Evolutionary conservation across 2,113 vertebrate genomes (phyloP), one percentile per base, ranked within the genome.

Genomic region (Chloebia gouldiae): DNA sequence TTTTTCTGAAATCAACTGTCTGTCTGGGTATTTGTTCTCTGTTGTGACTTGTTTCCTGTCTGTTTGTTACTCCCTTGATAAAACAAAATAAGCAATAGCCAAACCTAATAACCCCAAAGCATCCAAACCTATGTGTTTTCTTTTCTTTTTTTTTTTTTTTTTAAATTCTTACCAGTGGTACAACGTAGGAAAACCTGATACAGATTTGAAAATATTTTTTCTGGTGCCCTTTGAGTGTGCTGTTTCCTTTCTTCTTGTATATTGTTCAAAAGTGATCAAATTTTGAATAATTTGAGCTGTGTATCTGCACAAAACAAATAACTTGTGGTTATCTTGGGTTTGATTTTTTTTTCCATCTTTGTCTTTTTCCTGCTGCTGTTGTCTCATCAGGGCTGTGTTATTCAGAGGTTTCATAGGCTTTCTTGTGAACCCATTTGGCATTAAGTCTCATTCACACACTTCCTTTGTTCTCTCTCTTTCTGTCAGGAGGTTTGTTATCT

Each of bases 381-480:
- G 59, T 94, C 59, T 92, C 87, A 63, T 83, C 56, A 66, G 75
- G 19, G 24, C 28, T 51, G n/a, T 86, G 53, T 70, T 91, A n/a
- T 31, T 90, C 75, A 40, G 45, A 87, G 63, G 25, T 91, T 95
- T 90, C 31, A 0, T 33, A n/a, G 66, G 28, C 61, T 31, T 88
- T 54, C 35, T 76, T 83, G 44, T 96, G 95, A 94, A 94, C 88
- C 79, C 85, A 2, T 93, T 90, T 95, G 92, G 86, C 94, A 93
- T 66, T 17, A 53, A 88, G 23, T 86, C 87, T 91, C 4, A 0
- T 53, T 86, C 65, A 60, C 2, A 1, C 35, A 3, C 23, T 64
- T 89, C 69, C 80, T 92, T 89, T 84, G 35, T 92, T 85, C 57
- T 63, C 23, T 22, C 35, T 28, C 2, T 12, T 85, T 72, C n/a